Conservation (phyloP, 2,888 invertebrate genomes). For the Drosophila kuntzei region DNA sequence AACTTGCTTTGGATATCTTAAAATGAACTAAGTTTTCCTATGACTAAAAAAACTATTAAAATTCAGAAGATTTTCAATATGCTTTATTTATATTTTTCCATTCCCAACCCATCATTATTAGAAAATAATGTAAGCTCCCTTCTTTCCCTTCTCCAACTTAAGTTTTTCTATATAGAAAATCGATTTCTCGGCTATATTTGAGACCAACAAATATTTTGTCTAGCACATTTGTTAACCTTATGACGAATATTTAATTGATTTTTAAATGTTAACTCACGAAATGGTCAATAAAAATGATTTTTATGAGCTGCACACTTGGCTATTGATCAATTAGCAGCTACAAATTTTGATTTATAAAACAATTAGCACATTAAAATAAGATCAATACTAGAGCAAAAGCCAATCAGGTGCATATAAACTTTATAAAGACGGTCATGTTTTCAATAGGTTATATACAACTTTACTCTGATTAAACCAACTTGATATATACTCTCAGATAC, state of each 20-base stretch:
- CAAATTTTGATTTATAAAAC: constrained; percentile 35
- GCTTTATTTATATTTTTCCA: too few species aligned
- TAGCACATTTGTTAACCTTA: constrained; percentile 25
- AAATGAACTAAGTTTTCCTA: neutral
- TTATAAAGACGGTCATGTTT: neutral
- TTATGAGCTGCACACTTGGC: constrained; percentile 31
- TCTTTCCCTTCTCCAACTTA: too few species aligned
- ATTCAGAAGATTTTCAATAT: too few species aligned
- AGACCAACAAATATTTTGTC: neutral
- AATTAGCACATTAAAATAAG: constrained; percentile 59
- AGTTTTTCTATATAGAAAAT: neutral
- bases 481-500: neutral
- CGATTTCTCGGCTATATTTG: neutral
- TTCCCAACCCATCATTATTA: too few species aligned
- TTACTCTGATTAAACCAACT: constrained; percentile 5
- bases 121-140: too few species aligned
- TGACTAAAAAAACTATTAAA: neutral
- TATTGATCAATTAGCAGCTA: constrained; percentile 59
- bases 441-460: neutral
- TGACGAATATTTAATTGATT: constrained; percentile 19
- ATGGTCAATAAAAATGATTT: constrained; percentile 35
- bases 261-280: constrained; percentile 55
- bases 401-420: constrained; percentile 9
- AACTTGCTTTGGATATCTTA: neutral
- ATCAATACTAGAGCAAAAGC: constrained; percentile 7